Percentiles rank a stretch among this genome's conserved stretches.
phyloP scores from a whole-genome alignment of 2,113 vertebrate genomes.

The Nipponia nippon region DNA sequence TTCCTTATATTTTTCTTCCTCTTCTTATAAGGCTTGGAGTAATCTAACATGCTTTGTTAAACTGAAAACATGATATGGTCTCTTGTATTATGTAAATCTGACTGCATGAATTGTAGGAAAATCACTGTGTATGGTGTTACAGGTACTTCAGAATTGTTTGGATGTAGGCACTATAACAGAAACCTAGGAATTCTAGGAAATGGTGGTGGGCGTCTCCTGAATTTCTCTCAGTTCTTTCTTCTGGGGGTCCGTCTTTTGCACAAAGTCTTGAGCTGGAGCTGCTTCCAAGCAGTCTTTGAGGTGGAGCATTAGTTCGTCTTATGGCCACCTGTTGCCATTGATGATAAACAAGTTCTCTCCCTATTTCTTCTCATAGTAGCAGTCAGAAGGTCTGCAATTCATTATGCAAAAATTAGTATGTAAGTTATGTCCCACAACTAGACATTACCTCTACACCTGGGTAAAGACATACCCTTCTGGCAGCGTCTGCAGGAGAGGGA shows the following conservation, averaged over 20 bases:
- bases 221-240: not conserved
- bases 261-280: not conserved
- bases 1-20: not conserved
- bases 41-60: conserved; percentile 36
- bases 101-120: conserved; percentile 38
- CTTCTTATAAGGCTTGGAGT: conserved; percentile 16
- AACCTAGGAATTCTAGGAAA: not conserved
- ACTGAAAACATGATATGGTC: conserved; percentile 43
- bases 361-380: not conserved
- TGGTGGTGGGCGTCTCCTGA: not conserved
- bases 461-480: not conserved
- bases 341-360: not conserved
- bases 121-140: conserved; percentile 4
- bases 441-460: not conserved
- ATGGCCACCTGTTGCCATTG: not conserved
- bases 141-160: not conserved
- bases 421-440: no score
- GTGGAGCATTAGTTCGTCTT: not conserved
- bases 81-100: conserved; percentile 41
- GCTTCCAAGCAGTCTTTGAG: not conserved
- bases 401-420: not conserved
- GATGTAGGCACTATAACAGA: not conserved
- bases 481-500: not conserved
- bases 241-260: no score
- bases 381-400: not conserved